Evolutionary conservation across 2,797 vertebrate species (phyloP).

Genomic region (Cirrhinus mrigala): DNA sequence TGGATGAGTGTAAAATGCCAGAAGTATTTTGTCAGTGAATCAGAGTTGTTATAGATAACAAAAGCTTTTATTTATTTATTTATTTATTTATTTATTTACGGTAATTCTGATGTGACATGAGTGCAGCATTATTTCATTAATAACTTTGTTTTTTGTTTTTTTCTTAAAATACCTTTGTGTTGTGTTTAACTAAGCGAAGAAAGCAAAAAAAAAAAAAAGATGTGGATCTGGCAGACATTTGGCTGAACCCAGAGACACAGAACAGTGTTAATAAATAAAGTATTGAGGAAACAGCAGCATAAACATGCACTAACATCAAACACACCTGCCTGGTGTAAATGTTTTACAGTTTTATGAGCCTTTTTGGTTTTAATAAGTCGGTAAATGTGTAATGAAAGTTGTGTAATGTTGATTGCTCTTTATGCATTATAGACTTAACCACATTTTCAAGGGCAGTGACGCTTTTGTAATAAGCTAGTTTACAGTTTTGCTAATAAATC

Average conservation of each 20-base stretch:
- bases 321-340: conserved; percentile 21
- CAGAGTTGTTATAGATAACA: no score
- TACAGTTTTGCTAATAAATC: neutral
- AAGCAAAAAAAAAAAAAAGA: neutral
- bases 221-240: neutral
- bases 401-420: neutral
- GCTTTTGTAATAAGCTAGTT: neutral
- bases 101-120: no score
- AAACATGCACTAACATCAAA: neutral
- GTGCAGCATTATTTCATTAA: no score
- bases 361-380: neutral
- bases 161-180: no score
- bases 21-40: no score
- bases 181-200: neutral
- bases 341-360: conserved; percentile 2
- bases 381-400: conserved; percentile 8
- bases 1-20: no score
- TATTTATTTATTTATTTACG: no score
- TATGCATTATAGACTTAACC: neutral
- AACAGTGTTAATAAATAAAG: conserved; percentile 22
- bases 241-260: neutral
- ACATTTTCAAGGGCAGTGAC: neutral
- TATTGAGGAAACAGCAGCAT: neutral
- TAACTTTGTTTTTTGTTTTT: no score
- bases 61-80: no score